These are phyloP conservation scores for Pyrgus malvae DNA, from an alignment of 2,888 invertebrate species.

Conservation along the genomic window DNA sequence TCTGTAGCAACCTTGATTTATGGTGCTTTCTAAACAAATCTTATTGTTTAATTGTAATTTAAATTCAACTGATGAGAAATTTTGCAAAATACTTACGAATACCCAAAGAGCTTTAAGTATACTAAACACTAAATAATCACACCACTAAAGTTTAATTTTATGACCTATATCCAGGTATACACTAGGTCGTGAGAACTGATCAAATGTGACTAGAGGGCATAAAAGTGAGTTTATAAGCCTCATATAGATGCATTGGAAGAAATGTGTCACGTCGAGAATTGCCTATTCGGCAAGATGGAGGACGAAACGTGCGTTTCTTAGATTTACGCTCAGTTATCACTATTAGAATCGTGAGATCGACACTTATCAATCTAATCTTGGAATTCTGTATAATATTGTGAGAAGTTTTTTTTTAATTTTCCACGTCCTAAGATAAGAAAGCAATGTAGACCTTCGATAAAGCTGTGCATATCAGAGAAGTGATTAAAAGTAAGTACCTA, in stretches of 20 bases:
- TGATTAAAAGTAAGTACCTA: no score
- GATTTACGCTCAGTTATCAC: constrained; percentile 10
- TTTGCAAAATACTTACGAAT: neutral
- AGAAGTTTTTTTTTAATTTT: constrained; percentile 8
- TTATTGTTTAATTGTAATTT: constrained; percentile 34
- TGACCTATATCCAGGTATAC: constrained; percentile 7
- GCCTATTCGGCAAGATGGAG: constrained; percentile 13
- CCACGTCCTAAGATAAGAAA: constrained; percentile 15
- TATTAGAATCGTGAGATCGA: constrained; percentile 10
- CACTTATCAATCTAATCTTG: neutral
- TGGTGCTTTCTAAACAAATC: no score
- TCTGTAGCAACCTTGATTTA: no score
- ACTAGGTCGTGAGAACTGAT: constrained; percentile 10
- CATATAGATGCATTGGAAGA: constrained; percentile 12
- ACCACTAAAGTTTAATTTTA: neutral
- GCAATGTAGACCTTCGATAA: neutral
- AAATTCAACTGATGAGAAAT: neutral
- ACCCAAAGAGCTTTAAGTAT: neutral
- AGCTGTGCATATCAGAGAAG: no score
- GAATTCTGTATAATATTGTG: constrained; percentile 4
- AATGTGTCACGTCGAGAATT: constrained; percentile 24
- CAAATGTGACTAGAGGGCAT: constrained; percentile 9
- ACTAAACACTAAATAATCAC: neutral
- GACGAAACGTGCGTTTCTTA: constrained; percentile 12
- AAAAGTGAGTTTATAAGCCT: constrained; percentile 18